A percentile compares a stretch with the other conserved stretches of the same genome.
Conservation (phyloP, 2,888 invertebrate genomes). For the Disparrhopalites patrizii region DNA sequence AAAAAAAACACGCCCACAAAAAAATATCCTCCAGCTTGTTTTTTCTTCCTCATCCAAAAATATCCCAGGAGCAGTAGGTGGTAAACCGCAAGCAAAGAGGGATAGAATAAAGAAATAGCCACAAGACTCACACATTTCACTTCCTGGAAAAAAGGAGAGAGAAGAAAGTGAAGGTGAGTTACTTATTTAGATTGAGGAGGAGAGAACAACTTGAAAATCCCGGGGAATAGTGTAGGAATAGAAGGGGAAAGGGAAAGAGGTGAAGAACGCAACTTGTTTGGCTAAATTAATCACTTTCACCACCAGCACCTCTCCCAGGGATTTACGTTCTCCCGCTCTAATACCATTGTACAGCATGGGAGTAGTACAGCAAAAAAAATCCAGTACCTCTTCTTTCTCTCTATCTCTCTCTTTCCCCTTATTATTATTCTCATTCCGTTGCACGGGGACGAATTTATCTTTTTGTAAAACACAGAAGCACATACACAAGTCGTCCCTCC, state of each 20-base stretch:
- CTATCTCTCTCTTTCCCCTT: background rate
- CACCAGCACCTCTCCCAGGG: slow-evolving; percentile 18
- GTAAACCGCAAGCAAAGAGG: too few relatives aligned
- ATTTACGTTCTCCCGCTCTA: slow-evolving; percentile 9
- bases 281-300: slow-evolving; percentile 28
- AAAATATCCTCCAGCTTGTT: too few relatives aligned
- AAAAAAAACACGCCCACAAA: too few relatives aligned
- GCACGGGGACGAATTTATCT: slow-evolving; percentile 15
- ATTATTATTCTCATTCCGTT: slow-evolving; percentile 14
- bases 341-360: slow-evolving; percentile 3
- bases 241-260: background rate
- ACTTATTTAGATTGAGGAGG: slow-evolving; percentile 11
- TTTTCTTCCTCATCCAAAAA: too few relatives aligned
- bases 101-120: too few relatives aligned
- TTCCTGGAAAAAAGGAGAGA: too few relatives aligned
- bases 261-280: slow-evolving; percentile 15
- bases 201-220: too few relatives aligned
- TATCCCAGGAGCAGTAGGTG: too few relatives aligned
- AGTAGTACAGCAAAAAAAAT: slow-evolving; percentile 8
- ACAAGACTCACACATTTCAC: too few relatives aligned
- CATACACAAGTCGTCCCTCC: background rate
- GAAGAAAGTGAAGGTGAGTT: too few relatives aligned
- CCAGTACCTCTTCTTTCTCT: background rate
- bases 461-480: background rate
- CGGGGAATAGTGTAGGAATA: too few relatives aligned